Evolutionary conservation across 2,113 vertebrate genomes (phyloP).

Genomic region (human (Homo sapiens)): GRCh38 chr7:78700001-78700500

Average conservation of each 20-base stretch:
- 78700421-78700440: neutral
- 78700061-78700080: neutral
- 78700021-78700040: neutral
- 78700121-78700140: neutral
- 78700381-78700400: neutral
- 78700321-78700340: neutral
- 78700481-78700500: neutral
- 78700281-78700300: neutral
- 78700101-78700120: neutral
- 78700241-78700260: neutral
- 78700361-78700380: neutral
- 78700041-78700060: neutral
- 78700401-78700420: neutral
- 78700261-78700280: neutral
- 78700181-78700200: neutral
- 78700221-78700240: neutral
- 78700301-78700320: neutral
- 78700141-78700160: neutral
- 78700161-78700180: neutral
- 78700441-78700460: neutral
- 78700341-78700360: neutral
- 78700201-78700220: neutral
- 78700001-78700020: slow-evolving; percentile 2
- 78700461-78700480: neutral
- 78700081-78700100: neutral